Conservation (phyloP, 2,113 vertebrate genomes). For the Mungos mungo region DNA sequence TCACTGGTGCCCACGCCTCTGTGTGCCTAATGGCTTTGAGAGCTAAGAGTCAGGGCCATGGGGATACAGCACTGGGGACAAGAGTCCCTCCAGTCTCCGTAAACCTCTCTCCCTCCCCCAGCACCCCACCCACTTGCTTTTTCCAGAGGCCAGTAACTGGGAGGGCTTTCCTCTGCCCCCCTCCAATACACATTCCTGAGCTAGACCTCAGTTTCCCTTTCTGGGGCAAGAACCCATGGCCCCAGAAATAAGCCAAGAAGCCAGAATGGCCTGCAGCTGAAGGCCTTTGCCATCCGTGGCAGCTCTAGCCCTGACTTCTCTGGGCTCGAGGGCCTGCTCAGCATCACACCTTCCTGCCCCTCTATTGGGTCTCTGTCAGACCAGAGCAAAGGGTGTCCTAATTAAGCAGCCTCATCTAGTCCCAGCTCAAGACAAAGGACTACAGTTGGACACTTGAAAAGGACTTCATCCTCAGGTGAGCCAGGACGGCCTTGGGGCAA, state of each 20-base stretch:
- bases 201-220: not conserved
- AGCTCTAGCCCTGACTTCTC: accelerated
- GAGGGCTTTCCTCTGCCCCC: not conserved
- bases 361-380: not conserved
- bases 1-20: conserved; percentile 38
- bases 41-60: conserved; percentile 17
- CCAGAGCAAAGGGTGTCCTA: not conserved
- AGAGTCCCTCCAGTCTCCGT: not conserved
- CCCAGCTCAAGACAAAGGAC: not conserved
- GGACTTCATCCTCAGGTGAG: not conserved
- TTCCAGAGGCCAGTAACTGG: not conserved
- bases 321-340: not conserved
- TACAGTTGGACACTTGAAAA: not conserved
- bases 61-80: not conserved
- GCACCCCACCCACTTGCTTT: not conserved
- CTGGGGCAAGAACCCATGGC: not conserved
- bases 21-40: not conserved
- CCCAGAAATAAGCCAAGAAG: not conserved
- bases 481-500: not conserved
- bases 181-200: not conserved
- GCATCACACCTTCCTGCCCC: not conserved
- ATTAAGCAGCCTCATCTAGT: not conserved
- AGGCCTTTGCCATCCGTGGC: not conserved
- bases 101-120: not conserved
- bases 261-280: not conserved